phyloP scores from a whole-genome alignment of 2,888 invertebrate species.

The Pelosia muscerda region DNA sequence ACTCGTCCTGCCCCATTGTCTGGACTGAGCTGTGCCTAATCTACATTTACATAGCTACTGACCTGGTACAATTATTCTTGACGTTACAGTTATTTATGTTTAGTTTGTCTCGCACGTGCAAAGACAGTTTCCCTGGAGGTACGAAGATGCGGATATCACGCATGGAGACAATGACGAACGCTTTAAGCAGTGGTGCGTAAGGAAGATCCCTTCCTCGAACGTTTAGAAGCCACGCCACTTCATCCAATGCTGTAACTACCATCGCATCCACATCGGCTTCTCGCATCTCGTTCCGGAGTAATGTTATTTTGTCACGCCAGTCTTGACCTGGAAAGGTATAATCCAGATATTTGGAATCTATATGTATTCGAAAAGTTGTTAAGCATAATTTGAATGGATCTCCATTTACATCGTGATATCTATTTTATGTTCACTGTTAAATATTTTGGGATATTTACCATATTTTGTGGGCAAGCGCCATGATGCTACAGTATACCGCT shows the following conservation, averaged over 20 bases:
- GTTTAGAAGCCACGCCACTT: constrained; percentile 95
- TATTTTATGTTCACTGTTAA: too few species aligned
- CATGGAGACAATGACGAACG: constrained; percentile 90
- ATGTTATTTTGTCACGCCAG: constrained; percentile 92
- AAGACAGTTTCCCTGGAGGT: constrained; percentile 88
- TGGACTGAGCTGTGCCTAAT: neutral
- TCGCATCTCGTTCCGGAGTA: constrained; percentile 88
- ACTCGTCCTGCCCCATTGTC: too few species aligned
- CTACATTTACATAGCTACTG: neutral
- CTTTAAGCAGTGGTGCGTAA: constrained; percentile 92
- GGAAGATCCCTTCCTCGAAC: constrained; percentile 95
- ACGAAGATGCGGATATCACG: constrained; percentile 90
- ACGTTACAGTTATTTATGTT: constrained; percentile 87
- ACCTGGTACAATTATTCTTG: constrained; percentile 83
- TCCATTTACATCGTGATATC: too few species aligned
- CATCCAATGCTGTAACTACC: constrained; percentile 94
- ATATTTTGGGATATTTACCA: too few species aligned
- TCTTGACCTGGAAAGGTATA: constrained; percentile 82
- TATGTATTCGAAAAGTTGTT: too few species aligned
- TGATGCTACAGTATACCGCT: too few species aligned
- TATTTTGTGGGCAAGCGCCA: too few species aligned
- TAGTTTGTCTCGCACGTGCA: constrained; percentile 83
- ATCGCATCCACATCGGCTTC: constrained; percentile 90
- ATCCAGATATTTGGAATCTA: neutral
- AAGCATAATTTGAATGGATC: too few species aligned